phyloP scores from a whole-genome alignment of 2,888 invertebrate species.

The Loripinus fragilis region DNA sequence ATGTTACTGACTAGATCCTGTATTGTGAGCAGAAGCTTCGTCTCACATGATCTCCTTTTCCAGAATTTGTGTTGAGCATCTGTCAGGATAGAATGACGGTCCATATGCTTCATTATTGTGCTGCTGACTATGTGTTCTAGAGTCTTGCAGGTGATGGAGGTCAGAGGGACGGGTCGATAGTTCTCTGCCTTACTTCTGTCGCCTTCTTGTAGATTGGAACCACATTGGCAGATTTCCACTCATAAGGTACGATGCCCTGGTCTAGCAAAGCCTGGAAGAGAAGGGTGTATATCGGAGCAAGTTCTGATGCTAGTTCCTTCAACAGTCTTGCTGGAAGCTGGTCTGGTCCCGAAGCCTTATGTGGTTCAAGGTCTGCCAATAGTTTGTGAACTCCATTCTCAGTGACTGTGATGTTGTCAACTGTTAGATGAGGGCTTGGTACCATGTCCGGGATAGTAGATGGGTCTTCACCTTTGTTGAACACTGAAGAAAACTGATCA shows the following conservation, averaged over 20 bases:
- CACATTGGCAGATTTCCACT: not conserved
- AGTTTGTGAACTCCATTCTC: not conserved
- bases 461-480: not conserved
- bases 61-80: no score
- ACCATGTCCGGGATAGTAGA: not conserved
- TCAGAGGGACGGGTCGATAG: constrained; percentile 12
- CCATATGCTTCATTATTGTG: no score
- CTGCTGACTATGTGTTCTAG: no score
- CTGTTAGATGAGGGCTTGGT: not conserved
- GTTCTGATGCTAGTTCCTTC: not conserved
- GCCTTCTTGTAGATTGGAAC: constrained; percentile 17
- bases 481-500: not conserved
- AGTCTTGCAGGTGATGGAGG: no score
- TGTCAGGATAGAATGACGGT: no score
- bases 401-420: not conserved
- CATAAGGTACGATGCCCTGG: not conserved
- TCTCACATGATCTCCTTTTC: no score
- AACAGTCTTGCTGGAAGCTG: not conserved
- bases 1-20: no score
- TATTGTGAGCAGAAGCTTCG: no score
- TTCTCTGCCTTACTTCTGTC: not conserved
- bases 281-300: not conserved
- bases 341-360: not conserved
- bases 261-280: not conserved
- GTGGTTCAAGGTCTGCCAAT: not conserved